Evolutionary conservation across 2,888 invertebrate species (phyloP), one percentile per base, ranked within the genome.

Genomic region (Malthinus seriepunctatus): DNA sequence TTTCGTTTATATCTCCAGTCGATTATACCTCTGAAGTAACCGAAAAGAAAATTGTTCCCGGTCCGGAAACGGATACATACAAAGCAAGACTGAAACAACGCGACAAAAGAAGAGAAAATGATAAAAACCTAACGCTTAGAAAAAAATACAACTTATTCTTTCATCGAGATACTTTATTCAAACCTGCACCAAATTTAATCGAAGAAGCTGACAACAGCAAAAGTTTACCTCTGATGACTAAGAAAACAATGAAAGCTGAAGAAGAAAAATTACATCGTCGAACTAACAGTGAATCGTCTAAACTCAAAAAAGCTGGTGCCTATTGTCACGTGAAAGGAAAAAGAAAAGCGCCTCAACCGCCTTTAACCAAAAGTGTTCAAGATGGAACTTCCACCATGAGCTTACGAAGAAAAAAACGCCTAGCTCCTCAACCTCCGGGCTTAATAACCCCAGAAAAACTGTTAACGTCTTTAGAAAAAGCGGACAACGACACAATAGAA

Each of bases 291-390:
- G 87, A 87, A 76, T 81, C 81, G 10, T 81, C 84, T 15, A 82
- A 83, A 64, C 83, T 83, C 60, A 82, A 83, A 45, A 83, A 83
- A 64, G 81, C 85, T 8, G 84, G 84, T 3, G 78, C 80, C 2
- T 81, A 81, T 67, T 75, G 81, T 15, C 88, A 90, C 79, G 90
- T 90, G 0, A 89, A 88, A 65, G 90, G 90, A 15, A 91, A 91
- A 74, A 78, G 90, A 48, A 85, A 84, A 70, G 90, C 90, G 0
- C 90, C 90, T 0, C 83, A 82, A 63, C 90, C 90, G 4, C 90
- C 89, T 0, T 73, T 69, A n/a, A 64, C 64, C 3, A 63, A 68
- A 33, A 10, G 15, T 32, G 35, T 35, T 32, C 37, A 50, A 32
- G 64, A 67, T 23, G 55, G 66, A 51, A 63, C 66, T 14, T 73